Evolutionary conservation across 2,113 vertebrate species (phyloP), one percentile per base, ranked within the genome.

Genomic region (Thalassarche chlororhynchos): DNA sequence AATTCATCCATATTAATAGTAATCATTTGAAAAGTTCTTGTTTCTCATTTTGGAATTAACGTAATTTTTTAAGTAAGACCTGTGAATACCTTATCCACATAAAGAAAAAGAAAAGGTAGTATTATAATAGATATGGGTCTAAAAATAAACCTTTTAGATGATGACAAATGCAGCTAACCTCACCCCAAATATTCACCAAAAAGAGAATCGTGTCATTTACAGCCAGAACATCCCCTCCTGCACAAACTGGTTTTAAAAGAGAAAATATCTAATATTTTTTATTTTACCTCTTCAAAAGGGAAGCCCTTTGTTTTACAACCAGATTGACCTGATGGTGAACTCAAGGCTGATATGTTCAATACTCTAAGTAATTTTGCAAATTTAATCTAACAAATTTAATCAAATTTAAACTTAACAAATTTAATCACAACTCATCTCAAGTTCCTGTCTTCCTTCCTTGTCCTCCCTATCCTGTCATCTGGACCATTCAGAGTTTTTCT

Each of bases 321-420:
- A 44, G 38, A 28, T 10, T 89, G 66, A 91, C 72, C 84, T 51
- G 5, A 34, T 86, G 34, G 17, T 77, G 64, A 86, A 74, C 89
- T 81, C 65, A 31, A 80, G 55, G 76, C 91, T 94, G 74, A 14
- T 81, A 46, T 5, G 7, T 54, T 75, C 65, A 74, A n/a, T 80
- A 68, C 12, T 87, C 24, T 40, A n/a, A n/a, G 46, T 84, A 82
- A 92, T 94, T 90, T 82, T 82, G 38, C 40, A 52, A 72, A 91
- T 96, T 55, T 81, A 92, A 92, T 95, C 42, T 52, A 94, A 77
- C 44, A 80, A 80, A 87, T 90, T 23, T 42, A 89, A 96, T 92
- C 19, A 84, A 84, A 81, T 84, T 95, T 79, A 42, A 88, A 80
- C 8, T 36, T 68, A 71, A 82, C 29, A 90, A 76, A 77, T 62